A percentile compares a stretch with the other conserved stretches of the same genome.
phyloP scores from a whole-genome alignment of 2,113 vertebrate species.

The Falcunculus frontatus region DNA sequence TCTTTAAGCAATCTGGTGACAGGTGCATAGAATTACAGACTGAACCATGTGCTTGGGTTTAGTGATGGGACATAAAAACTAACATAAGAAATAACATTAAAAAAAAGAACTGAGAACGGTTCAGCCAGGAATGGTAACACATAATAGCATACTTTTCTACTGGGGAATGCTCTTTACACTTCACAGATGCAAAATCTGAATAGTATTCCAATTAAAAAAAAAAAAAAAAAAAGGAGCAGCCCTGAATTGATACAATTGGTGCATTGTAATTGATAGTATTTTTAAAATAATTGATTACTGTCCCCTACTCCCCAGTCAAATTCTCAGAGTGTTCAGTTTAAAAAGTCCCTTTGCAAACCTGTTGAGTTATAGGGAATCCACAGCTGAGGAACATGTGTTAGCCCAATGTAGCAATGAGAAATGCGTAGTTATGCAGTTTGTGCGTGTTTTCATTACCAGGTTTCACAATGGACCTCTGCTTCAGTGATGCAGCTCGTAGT shows the following conservation, averaged over 20 bases:
- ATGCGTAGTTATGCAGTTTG: neutral
- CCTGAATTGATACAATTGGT: neutral
- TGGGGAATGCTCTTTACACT: neutral
- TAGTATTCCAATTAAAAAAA: neutral
- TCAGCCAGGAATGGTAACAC: neutral
- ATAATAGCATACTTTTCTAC: neutral
- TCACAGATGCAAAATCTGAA: neutral
- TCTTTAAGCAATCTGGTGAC: neutral
- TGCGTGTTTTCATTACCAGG: neutral
- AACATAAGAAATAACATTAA: no score
- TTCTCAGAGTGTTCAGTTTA: neutral
- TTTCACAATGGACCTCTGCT: neutral
- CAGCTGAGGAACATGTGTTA: neutral
- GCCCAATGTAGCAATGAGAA: neutral
- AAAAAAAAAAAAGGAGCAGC: neutral
- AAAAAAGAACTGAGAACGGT: constrained; percentile 10
- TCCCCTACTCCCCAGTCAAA: neutral
- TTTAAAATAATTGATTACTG: neutral
- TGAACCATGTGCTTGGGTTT: constrained; percentile 35
- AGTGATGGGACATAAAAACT: constrained; percentile 37
- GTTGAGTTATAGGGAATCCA: neutral
- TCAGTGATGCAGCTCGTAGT: neutral
- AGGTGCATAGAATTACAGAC: neutral
- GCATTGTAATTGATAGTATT: neutral
- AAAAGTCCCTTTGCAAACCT: neutral